Conservation (phyloP, 1,140 invertebrate genomes). For the Charaxes varanes region DNA sequence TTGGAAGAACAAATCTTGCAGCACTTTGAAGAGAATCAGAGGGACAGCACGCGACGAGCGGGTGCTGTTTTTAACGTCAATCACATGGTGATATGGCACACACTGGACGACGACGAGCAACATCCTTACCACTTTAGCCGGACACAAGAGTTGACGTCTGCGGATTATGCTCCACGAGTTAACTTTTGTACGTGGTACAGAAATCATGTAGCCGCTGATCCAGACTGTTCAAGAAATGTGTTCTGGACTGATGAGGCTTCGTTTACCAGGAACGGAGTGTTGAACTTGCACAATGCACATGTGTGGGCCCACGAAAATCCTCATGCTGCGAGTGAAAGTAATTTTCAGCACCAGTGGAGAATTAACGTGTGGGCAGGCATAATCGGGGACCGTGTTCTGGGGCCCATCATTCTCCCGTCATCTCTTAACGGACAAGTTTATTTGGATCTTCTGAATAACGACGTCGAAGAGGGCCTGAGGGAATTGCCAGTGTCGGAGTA, state of each 20-base stretch:
- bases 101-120: neutral
- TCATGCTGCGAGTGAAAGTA: neutral
- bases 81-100: neutral
- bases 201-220: neutral
- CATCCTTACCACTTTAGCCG: neutral
- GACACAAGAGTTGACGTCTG: neutral
- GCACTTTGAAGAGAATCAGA: neutral
- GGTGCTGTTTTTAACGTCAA: neutral
- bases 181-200: neutral
- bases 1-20: neutral
- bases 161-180: neutral
- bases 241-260: conserved; percentile 2
- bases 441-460: too few species aligned
- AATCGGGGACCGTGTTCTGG: conserved; percentile 1
- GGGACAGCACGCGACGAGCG: neutral
- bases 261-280: conserved; percentile 2
- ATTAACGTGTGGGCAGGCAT: conserved; percentile 10
- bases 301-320: conserved; percentile 1
- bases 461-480: too few species aligned
- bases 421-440: neutral
- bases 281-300: conserved; percentile 6
- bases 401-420: neutral
- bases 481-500: too few species aligned
- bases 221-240: neutral
- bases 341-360: conserved; percentile 4